Conservation (phyloP, 2,113 vertebrate species). For the Meriones unguiculatus region DNA sequence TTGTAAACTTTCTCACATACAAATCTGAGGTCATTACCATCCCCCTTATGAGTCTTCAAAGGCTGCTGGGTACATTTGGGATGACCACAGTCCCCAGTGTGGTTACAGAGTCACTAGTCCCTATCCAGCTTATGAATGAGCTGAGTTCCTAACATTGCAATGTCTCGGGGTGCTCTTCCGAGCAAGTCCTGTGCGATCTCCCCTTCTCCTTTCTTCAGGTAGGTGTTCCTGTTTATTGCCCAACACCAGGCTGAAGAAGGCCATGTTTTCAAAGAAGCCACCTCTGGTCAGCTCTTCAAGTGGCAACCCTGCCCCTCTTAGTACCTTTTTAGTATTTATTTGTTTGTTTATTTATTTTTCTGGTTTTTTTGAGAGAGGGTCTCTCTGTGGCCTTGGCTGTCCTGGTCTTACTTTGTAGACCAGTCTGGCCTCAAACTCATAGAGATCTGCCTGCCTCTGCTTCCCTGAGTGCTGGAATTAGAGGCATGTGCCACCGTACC, state of each 20-base stretch:
- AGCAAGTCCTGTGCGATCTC: not conserved
- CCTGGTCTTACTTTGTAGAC: no score
- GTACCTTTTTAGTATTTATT: not conserved
- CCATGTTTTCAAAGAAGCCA: not conserved
- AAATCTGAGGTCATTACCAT: not conserved
- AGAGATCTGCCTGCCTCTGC: no score
- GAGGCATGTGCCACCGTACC: no score
- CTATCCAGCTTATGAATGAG: not conserved
- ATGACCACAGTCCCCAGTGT: not conserved
- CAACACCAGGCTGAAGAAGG: not conserved
- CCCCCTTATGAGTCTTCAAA: not conserved
- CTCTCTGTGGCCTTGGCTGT: no score
- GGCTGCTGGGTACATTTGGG: not conserved
- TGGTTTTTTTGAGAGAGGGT: no score
- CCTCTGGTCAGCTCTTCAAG: not conserved
- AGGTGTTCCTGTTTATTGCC: not conserved
- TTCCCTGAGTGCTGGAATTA: no score
- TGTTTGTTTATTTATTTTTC: no score
- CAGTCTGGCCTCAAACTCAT: no score
- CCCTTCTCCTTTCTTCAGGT: not conserved
- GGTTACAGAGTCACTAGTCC: not conserved
- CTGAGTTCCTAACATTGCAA: not conserved
- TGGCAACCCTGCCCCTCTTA: not conserved
- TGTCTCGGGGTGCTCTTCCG: not conserved
- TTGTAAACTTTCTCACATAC: not conserved